These are phyloP conservation scores for Pseudolaguvia tuberculata DNA, from an alignment of 2,113 vertebrate genomes.

Conservation along the genomic window DNA sequence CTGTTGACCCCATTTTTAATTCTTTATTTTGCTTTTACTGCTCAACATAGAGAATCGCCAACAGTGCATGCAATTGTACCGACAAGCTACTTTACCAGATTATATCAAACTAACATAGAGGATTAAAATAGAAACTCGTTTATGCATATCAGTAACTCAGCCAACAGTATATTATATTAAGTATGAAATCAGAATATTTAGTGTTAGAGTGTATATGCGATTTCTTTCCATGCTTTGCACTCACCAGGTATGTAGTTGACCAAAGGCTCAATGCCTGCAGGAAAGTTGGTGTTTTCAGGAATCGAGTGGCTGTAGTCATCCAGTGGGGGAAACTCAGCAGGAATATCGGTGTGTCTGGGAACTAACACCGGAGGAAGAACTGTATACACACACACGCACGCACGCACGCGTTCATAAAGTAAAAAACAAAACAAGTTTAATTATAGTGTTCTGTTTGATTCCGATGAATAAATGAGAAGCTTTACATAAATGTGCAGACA, in stretches of 20 bases:
- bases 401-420: constrained; percentile 1
- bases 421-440: not conserved
- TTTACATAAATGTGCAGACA: too few relatives aligned
- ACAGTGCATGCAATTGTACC: too few relatives aligned
- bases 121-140: too few relatives aligned
- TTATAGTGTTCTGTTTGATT: constrained; percentile 7
- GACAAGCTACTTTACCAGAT: too few relatives aligned
- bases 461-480: not conserved
- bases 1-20: too few relatives aligned
- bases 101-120: too few relatives aligned
- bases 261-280: constrained; percentile 92
- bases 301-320: constrained; percentile 97
- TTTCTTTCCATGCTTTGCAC: constrained; percentile 1
- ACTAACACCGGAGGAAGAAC: constrained; percentile 94
- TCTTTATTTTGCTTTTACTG: too few relatives aligned
- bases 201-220: too few relatives aligned
- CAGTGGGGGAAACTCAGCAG: constrained; percentile 84
- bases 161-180: too few relatives aligned
- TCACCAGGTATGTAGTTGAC: constrained; percentile 97
- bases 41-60: too few relatives aligned
- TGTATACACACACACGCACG: constrained; percentile 58
- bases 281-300: constrained; percentile 97
- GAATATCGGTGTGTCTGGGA: constrained; percentile 90
- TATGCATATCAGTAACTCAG: too few relatives aligned
- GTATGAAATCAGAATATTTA: too few relatives aligned